Conservation (phyloP, 53 echinoderm and acorn worm species). For the Temnopleurus reevesii region DNA sequence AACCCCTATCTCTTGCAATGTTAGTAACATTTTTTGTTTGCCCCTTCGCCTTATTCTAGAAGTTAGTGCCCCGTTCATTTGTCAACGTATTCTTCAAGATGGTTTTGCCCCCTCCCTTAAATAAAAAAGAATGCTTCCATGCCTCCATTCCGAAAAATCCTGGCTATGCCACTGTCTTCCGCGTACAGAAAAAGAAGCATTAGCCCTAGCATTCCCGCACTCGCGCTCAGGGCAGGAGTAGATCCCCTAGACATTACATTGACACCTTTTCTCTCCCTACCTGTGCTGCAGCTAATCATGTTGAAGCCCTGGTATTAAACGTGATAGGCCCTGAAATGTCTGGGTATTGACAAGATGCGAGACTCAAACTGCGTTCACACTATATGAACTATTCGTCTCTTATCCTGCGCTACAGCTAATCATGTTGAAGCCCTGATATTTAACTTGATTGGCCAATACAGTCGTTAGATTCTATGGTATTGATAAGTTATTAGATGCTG, state of each 20-base stretch:
- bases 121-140: too few relatives aligned
- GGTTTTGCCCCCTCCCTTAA: too few relatives aligned
- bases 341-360: neutral
- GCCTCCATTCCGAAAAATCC: too few relatives aligned
- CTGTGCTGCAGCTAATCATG: neutral
- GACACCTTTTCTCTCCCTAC: constrained; percentile 5
- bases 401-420: neutral
- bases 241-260: neutral
- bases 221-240: neutral
- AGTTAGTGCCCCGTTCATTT: too few relatives aligned
- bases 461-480: neutral
- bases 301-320: neutral
- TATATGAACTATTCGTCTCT: neutral
- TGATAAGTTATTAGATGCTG: neutral
- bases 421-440: neutral
- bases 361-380: too few relatives aligned
- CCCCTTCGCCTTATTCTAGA: too few relatives aligned
- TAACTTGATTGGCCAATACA: neutral
- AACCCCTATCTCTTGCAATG: too few relatives aligned
- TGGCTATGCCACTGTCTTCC: too few relatives aligned
- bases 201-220: neutral
- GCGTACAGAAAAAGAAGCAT: too few relatives aligned
- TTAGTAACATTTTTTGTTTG: too few relatives aligned
- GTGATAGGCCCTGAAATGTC: neutral
- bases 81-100: too few relatives aligned